A percentile compares a stretch with the other conserved stretches of the same genome.
phyloP scores from a whole-genome alignment of 2,888 invertebrate genomes.

The Torymus auratus region DNA sequence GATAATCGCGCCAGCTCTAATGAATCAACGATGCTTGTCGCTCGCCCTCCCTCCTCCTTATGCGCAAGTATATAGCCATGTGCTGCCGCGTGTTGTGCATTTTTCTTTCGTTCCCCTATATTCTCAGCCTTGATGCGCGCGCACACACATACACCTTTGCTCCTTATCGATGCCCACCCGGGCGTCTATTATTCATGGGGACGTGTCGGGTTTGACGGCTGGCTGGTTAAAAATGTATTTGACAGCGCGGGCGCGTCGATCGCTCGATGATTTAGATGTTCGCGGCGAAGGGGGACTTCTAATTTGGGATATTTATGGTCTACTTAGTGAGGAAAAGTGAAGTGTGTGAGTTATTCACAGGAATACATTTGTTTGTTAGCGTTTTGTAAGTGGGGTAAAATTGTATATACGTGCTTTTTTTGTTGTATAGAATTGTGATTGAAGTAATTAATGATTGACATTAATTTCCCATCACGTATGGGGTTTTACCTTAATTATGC shows the following conservation, averaged over 20 bases:
- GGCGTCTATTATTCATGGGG: conserved; percentile 5
- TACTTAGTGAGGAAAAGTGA: too few species aligned
- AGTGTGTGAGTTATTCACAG: too few species aligned
- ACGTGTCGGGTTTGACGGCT: background rate
- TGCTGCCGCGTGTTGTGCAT: background rate
- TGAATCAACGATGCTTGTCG: conserved; percentile 17
- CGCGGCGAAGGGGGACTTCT: too few species aligned
- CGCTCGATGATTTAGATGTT: background rate
- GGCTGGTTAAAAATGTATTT: background rate
- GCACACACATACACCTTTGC: background rate
- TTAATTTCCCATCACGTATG: too few species aligned
- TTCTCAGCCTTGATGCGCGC: too few species aligned
- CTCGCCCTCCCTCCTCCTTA: background rate
- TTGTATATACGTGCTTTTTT: too few species aligned
- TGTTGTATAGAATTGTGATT: too few species aligned
- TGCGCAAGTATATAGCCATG: background rate
- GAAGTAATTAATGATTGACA: too few species aligned
- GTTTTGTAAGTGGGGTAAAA: too few species aligned
- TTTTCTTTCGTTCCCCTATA: conserved; percentile 24
- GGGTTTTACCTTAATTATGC: too few species aligned
- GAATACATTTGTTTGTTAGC: too few species aligned
- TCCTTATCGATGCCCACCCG: background rate
- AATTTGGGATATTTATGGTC: too few species aligned
- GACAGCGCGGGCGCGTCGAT: background rate
- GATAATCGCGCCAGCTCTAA: conserved; percentile 37